A percentile compares a stretch with the other conserved stretches of the same genome.
Evolutionary conservation across 2,888 invertebrate genomes (phyloP).

Genomic region (Ichneumoninae sp.): DNA sequence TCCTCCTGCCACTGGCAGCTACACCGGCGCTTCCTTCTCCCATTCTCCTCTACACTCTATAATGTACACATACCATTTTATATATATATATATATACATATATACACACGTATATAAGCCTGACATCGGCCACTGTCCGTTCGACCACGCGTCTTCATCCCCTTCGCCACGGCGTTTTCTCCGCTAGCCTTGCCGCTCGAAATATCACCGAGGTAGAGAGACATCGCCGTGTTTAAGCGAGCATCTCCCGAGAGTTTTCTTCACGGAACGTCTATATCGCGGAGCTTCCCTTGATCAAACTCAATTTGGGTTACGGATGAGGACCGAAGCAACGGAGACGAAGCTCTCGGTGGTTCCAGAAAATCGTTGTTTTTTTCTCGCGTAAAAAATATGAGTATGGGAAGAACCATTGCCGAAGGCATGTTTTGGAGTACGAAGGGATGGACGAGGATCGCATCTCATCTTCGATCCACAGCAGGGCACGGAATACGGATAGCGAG

Average conservation of each 20-base stretch:
- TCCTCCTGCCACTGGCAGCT: neutral
- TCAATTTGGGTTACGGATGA: constrained; percentile 18
- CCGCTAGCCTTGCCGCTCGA: neutral
- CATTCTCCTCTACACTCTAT: neutral
- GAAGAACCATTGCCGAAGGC: neutral
- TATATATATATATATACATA: neutral
- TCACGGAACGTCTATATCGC: neutral
- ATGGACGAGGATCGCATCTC: neutral
- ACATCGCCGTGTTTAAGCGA: neutral
- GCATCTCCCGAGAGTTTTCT: neutral
- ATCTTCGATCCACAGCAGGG: neutral
- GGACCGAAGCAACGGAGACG: neutral
- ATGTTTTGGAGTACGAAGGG: neutral
- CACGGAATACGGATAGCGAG: too few species aligned
- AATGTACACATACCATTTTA: neutral
- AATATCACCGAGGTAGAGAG: neutral
- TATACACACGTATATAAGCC: neutral
- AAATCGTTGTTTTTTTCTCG: neutral
- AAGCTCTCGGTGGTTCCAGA: neutral
- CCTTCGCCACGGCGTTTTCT: neutral
- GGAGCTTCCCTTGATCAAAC: constrained; percentile 11
- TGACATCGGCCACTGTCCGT: neutral
- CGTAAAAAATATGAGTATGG: neutral
- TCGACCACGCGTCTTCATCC: neutral
- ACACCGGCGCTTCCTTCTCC: neutral